phyloP scores from a whole-genome alignment of 2,888 invertebrate species.

The Vesta saturnalis region DNA sequence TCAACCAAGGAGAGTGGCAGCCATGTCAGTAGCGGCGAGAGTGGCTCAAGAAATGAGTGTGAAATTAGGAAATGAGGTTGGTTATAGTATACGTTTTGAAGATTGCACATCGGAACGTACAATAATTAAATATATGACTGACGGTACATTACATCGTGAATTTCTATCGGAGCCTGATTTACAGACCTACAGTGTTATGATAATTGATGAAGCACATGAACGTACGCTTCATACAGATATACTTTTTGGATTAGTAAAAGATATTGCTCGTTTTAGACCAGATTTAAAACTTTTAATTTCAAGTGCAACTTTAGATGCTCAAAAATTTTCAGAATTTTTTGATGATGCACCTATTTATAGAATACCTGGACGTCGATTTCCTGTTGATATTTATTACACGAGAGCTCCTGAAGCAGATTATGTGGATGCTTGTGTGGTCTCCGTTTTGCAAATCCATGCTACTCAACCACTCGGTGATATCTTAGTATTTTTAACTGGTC shows the following conservation, averaged over 20 bases:
- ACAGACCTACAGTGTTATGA: constrained; percentile 96
- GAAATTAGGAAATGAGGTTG: constrained; percentile 93
- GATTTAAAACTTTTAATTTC: constrained; percentile 97
- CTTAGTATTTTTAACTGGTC: constrained; percentile 95
- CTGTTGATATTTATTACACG: constrained; percentile 98
- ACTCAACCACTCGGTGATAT: constrained; percentile 97
- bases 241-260: constrained; percentile 96
- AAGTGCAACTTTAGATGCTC: constrained; percentile 97
- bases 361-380: constrained; percentile 94
- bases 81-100: constrained; percentile 95
- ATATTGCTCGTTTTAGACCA: constrained; percentile 91
- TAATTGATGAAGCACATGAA: constrained; percentile 99
- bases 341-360: constrained; percentile 98
- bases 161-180: constrained; percentile 98
- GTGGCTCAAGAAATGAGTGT: constrained; percentile 98
- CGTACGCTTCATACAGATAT: constrained; percentile 98
- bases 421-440: constrained; percentile 97
- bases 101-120: constrained; percentile 99
- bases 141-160: constrained; percentile 96
- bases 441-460: constrained; percentile 97
- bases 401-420: constrained; percentile 99
- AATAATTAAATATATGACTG: constrained; percentile 98
- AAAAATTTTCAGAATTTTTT: constrained; percentile 98
- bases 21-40: constrained; percentile 99
- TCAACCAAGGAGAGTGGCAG: constrained; percentile 96